Base-by-base conservation (phyloP, 1,140 invertebrate species). In the Drosophila kurseongensis region DNA sequence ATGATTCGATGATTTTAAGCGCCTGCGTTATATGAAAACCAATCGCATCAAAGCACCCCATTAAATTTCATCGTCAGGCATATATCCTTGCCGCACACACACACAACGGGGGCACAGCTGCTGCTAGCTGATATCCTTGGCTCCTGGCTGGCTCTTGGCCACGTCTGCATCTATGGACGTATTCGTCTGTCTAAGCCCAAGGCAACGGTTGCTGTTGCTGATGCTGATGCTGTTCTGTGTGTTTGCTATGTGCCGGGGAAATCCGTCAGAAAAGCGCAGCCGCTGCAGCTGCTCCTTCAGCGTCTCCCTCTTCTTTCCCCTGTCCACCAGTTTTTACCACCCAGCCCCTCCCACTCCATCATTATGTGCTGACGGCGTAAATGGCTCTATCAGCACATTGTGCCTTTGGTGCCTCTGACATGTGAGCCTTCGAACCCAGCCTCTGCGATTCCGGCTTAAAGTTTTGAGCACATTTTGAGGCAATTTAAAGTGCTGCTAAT, bases 1-100 rank as follows among this genome's bases (percentile, higher is more conserved):
- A 91, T 91, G 91, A 92, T 92, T 92, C 91, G 91, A 92, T 92
- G 91, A 92, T 92, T 92, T 92, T 91, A 92, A 92, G 91, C 91
- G 91, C 91, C 91, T 92, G 91, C 91, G 91, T 91, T 92, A 92
- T 92, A 91, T 92, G 91, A 91, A 92, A 92, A 92, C 91, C 91
- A 92, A 92, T 92, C 91, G 91, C 91, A 92, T 92, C 91, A 92
- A 92, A 92, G 91, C 91, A 92, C 91, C 91, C 91, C 91, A 92
- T 92, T 92, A 92, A 92, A 92, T 92, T 91, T 91, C 91, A 91
- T 91, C 90, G 88, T 91, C 90, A 91, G 84, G 82, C 86, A 91
- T 91, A 90, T 91, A 89, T 89, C 85, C 85, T 89, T 85, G 78
- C 75, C 78, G 50, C 66, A 67, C 58, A 66, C 42, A 59, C 45